A percentile compares a stretch with the other conserved stretches of the same genome.
phyloP scores from a whole-genome alignment of 2,888 invertebrate species.

The Macrophya alboannulata region DNA sequence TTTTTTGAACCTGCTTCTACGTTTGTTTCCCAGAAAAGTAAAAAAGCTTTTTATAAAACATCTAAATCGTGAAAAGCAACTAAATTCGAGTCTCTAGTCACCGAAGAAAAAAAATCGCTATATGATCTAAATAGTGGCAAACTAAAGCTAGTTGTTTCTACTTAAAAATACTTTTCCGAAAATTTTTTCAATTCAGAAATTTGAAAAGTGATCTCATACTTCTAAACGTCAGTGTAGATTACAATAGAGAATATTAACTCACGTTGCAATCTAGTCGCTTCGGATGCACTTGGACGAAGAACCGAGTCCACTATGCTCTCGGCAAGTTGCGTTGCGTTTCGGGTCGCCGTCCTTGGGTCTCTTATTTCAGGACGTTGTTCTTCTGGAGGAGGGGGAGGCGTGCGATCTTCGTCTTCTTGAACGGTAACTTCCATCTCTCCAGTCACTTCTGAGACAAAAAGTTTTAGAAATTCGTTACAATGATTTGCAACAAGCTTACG shows the following conservation, averaged over 20 bases:
- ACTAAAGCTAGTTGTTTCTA: too few species aligned
- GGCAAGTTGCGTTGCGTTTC: conserved; percentile 75
- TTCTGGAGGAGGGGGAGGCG: conserved; percentile 70
- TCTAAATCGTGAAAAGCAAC: too few species aligned
- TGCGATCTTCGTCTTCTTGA: conserved; percentile 75
- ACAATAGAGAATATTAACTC: conserved; percentile 22
- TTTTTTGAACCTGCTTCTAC: too few species aligned
- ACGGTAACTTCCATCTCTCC: conserved; percentile 78
- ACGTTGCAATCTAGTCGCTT: conserved; percentile 42
- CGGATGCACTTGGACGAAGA: conserved; percentile 71
- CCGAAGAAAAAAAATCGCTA: too few species aligned
- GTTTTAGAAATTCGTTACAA: neutral
- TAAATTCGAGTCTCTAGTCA: too few species aligned
- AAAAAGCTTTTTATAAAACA: too few species aligned
- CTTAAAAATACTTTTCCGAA: too few species aligned
- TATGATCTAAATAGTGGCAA: too few species aligned
- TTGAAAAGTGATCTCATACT: too few species aligned
- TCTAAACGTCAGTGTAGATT: neutral
- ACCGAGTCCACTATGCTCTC: conserved; percentile 80
- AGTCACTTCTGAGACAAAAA: conserved; percentile 68
- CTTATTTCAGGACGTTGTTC: conserved; percentile 66
- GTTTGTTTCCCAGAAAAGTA: too few species aligned
- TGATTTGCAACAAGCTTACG: neutral
- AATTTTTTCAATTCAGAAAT: too few species aligned
- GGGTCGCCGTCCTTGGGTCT: conserved; percentile 70